Evolutionary conservation across 2,113 vertebrate species (phyloP), one percentile per base, ranked within the genome.

Genomic region (Taurulus bubalis): DNA sequence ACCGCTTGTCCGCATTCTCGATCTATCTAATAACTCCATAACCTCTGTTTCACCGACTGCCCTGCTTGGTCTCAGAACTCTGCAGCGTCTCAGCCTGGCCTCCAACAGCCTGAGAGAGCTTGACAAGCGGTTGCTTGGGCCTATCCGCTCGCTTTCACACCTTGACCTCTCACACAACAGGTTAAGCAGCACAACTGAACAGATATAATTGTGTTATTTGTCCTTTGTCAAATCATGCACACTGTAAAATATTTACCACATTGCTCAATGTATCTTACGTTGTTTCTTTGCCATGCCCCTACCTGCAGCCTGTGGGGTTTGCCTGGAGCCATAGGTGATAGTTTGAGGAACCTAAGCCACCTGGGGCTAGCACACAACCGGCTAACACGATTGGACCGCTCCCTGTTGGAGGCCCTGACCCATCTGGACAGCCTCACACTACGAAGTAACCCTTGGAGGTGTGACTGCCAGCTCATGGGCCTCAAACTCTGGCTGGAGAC

Each of bases 401-500:
- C 92, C 30, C 87, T 98, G 30, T 84, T 99, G 80, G 97, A 99
- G 79, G 95, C 95, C 24, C 95, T 99, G 85, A 94, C 93, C 73
- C 96, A 87, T 8, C 85, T 99, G 85, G 96, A 95, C 92, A 92
- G 94, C 69, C 84, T 99, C 74, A 92, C 96, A 70, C 95, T 98
- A 83, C 94, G 93, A 89, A 94, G 94, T 75, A 99, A 99, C 92
- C 96, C 95, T 69, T 99, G 98, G 98, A 96, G 95, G 89, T 99
- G 98, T 81, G 97, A 96, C 71, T 99, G 98, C 82, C 96, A 97
- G 55, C 87, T 97, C 77, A 95, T 98, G 77, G 95, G 96, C 73
- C 93, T 99, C 82, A 99, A 99, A 93, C 95, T 99, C 77, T 99
- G 98, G 98, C 90, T 99, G 93, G 98, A 99, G 91, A 97, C 93